These are phyloP conservation scores for Seira sanloemensis DNA, from an alignment of 2,888 invertebrate species.

Conservation along the genomic window DNA sequence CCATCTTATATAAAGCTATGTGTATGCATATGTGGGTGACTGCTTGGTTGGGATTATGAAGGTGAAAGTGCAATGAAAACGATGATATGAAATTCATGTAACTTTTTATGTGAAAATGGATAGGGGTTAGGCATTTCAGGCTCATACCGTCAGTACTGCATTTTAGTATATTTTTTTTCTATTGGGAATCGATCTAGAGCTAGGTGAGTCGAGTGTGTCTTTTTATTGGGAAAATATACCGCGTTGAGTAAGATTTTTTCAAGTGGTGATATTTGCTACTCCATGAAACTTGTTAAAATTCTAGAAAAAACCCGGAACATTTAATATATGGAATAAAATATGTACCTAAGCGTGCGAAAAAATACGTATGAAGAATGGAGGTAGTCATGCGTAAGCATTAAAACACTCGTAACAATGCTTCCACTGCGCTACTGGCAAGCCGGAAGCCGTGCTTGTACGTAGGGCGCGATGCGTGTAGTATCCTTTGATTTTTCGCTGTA, in stretches of 20 bases:
- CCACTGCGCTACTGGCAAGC: neutral
- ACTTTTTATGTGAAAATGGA: neutral
- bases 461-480: neutral
- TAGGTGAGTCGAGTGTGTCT: neutral
- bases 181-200: too few relatives aligned
- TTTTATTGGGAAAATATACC: neutral
- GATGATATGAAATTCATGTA: neutral
- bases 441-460: neutral
- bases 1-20: too few relatives aligned
- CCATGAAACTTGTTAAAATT: too few relatives aligned
- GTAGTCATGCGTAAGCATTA: constrained; percentile 57
- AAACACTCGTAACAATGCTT: constrained; percentile 51
- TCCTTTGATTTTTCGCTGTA: neutral
- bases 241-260: constrained; percentile 51
- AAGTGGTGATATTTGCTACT: constrained; percentile 51
- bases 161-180: too few relatives aligned
- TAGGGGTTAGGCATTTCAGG: neutral
- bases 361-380: neutral
- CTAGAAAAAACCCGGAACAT: too few relatives aligned
- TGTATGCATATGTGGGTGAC: too few relatives aligned
- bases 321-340: neutral
- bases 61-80: constrained; percentile 27
- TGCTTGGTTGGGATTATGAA: too few relatives aligned
- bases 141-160: too few relatives aligned
- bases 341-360: neutral